phyloP scores from a whole-genome alignment of 2,113 vertebrate species.

The Peucedramus taeniatus region DNA sequence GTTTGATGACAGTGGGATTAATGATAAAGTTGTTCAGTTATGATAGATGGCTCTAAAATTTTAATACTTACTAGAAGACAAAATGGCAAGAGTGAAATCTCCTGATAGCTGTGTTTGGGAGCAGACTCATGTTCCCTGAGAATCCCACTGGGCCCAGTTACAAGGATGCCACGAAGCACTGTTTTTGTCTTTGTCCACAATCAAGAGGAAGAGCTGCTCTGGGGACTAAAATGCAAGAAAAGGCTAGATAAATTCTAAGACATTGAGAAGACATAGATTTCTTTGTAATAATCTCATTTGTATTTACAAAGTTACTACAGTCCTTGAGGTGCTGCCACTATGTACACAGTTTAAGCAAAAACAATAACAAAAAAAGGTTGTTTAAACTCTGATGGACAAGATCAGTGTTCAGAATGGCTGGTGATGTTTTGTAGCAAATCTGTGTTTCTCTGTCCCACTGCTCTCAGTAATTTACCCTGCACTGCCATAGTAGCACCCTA shows the following conservation, averaged over 20 bases:
- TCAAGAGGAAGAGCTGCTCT: not conserved
- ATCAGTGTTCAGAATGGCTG: not conserved
- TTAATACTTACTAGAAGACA: not conserved
- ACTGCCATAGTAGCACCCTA: not conserved
- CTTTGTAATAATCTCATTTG: not conserved
- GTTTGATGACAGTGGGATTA: not conserved
- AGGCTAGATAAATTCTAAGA: not conserved
- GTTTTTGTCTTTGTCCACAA: not conserved
- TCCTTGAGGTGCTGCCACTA: not conserved
- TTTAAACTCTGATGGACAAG: not conserved
- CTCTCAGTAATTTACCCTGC: not conserved
- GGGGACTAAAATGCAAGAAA: not conserved
- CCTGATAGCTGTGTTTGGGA: not conserved
- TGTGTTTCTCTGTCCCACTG: not conserved
- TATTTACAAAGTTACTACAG: not conserved
- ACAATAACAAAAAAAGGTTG: too few species aligned
- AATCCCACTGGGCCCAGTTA: not conserved
- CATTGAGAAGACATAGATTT: not conserved
- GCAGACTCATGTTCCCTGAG: not conserved
- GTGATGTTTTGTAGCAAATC: not conserved
- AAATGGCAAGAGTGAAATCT: not conserved
- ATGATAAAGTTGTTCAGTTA: not conserved
- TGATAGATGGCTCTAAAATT: not conserved
- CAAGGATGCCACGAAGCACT: not conserved
- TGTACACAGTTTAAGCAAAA: not conserved